Evolutionary conservation across 2,113 vertebrate genomes (phyloP).

Genomic region (Galemys pyrenaicus): DNA sequence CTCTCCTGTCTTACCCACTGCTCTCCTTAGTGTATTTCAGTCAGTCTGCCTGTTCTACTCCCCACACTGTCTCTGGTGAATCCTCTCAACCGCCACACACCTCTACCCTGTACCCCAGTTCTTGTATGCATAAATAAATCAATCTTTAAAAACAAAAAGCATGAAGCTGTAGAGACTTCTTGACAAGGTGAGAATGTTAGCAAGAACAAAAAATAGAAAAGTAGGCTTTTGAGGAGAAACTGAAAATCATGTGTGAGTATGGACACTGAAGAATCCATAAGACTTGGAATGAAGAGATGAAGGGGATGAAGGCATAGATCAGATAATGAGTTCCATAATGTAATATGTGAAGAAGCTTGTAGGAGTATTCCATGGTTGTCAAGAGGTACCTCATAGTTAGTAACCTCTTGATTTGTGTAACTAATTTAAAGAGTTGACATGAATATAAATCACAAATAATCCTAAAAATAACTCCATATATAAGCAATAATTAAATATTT

Average conservation of each 20-base stretch:
- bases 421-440: background rate
- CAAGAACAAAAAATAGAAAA: background rate
- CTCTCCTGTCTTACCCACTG: too few relatives aligned
- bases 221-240: background rate
- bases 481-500: background rate
- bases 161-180: too few relatives aligned
- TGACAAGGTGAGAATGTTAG: too few relatives aligned
- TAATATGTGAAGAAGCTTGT: background rate
- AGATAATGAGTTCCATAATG: background rate
- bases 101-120: too few relatives aligned
- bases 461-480: background rate
- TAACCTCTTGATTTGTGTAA: background rate
- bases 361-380: background rate
- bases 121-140: too few relatives aligned
- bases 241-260: background rate
- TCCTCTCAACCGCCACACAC: too few relatives aligned
- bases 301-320: background rate
- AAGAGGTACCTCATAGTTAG: background rate
- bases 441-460: background rate
- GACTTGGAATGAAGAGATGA: background rate
- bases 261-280: background rate
- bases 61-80: too few relatives aligned
- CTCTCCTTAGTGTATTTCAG: too few relatives aligned
- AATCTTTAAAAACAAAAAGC: too few relatives aligned
- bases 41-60: too few relatives aligned